phyloP scores from a whole-genome alignment of 1,140 invertebrate genomes.

The Macrocentrus cingulum region DNA sequence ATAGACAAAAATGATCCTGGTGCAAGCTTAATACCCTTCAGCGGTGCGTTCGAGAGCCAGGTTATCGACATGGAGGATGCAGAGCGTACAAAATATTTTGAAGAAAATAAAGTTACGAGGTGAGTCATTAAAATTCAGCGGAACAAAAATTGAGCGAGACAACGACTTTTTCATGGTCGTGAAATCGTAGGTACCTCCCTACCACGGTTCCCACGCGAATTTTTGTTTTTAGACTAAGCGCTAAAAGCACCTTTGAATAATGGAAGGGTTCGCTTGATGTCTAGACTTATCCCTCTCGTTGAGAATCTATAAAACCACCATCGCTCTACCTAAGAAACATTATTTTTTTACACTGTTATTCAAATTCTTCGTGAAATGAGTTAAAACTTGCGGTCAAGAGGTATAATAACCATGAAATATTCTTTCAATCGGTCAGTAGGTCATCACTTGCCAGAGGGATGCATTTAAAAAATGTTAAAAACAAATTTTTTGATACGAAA shows the following conservation, averaged over 20 bases:
- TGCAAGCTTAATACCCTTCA: constrained; percentile 91
- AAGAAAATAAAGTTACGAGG: constrained; percentile 81
- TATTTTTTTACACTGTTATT: constrained; percentile 45
- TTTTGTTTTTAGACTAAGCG: constrained; percentile 29
- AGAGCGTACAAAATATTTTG: constrained; percentile 73
- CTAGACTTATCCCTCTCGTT: constrained; percentile 35
- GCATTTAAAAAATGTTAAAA: too few relatives aligned
- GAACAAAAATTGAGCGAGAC: constrained; percentile 3
- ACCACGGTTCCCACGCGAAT: constrained; percentile 46
- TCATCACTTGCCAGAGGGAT: constrained; percentile 42
- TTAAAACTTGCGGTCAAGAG: constrained; percentile 44
- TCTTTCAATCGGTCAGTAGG: constrained; percentile 46
- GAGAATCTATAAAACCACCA: constrained; percentile 33
- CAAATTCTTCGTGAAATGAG: constrained; percentile 59
- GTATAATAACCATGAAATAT: constrained; percentile 45
- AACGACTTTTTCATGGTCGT: constrained; percentile 8
- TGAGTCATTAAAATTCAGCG: constrained; percentile 43
- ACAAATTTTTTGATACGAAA: neutral
- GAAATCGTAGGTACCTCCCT: constrained; percentile 14
- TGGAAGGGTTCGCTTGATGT: constrained; percentile 34
- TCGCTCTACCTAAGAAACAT: constrained; percentile 18
- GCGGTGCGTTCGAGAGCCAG: constrained; percentile 87
- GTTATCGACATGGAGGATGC: constrained; percentile 83
- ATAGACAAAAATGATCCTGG: constrained; percentile 97
- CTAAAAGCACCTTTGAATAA: constrained; percentile 33